Conservation (phyloP, 37 sponge, comb jelly and placozoan genomes). For the Haliclona indistincta region DNA sequence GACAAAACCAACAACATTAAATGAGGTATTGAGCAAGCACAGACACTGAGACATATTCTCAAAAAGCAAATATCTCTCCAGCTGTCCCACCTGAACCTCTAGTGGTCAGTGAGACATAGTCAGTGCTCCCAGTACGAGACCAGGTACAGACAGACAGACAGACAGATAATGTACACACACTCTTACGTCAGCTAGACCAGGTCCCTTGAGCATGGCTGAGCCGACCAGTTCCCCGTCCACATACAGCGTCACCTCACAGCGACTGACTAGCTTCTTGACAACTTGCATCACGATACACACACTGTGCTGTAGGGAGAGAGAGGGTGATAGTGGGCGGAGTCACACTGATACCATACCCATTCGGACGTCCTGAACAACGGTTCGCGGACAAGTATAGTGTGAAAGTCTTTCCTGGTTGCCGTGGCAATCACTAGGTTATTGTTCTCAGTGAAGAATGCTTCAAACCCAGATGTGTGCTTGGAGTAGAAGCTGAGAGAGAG, state of each 20-base stretch:
- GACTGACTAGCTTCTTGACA: conserved; percentile 22
- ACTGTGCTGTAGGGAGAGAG: conserved; percentile 59
- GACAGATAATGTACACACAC: background rate
- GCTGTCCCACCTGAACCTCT: background rate
- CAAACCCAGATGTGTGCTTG: conserved; percentile 73
- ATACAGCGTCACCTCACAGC: conserved; percentile 65
- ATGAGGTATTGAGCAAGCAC: too few relatives aligned
- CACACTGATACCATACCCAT: conserved; percentile 48
- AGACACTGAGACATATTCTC: too few relatives aligned
- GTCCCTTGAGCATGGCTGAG: conserved; percentile 44
- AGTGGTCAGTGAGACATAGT: background rate
- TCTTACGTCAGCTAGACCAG: conserved; percentile 64
- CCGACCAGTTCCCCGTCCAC: conserved; percentile 57
- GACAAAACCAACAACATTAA: too few relatives aligned
- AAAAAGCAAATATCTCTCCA: too few relatives aligned
- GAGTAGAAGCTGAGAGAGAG: conserved; percentile 76
- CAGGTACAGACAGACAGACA: background rate
- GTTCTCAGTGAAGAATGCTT: conserved; percentile 81
- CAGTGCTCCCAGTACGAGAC: background rate
- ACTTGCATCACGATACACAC: conserved; percentile 54
- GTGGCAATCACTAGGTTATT: conserved; percentile 75
- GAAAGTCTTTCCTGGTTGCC: conserved; percentile 73
- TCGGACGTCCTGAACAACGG: conserved; percentile 26
- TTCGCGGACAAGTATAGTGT: conserved; percentile 47
- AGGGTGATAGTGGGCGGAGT: background rate